A percentile compares a stretch with the other conserved stretches of the same genome.
Evolutionary conservation across 2,797 vertebrate genomes (phyloP).

Genomic region (Hemitrygon akajei): DNA sequence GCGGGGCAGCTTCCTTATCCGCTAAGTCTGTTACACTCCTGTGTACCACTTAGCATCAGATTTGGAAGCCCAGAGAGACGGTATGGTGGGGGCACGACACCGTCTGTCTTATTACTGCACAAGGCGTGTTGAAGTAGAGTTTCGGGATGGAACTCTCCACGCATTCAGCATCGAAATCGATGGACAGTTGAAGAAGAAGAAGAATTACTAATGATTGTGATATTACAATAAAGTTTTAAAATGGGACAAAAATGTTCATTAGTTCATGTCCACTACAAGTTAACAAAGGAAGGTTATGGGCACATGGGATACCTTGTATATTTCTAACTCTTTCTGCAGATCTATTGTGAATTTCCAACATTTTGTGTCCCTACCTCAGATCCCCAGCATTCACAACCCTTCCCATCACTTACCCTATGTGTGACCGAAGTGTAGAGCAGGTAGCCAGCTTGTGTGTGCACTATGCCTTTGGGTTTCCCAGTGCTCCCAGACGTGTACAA

Average conservation of each 20-base stretch:
- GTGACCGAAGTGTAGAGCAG: slow-evolving; percentile 53
- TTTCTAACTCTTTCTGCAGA: neutral
- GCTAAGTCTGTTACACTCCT: too few species aligned
- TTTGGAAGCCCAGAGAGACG: too few species aligned
- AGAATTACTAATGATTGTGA: neutral
- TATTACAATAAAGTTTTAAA: neutral
- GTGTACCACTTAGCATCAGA: too few species aligned
- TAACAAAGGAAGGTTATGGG: neutral
- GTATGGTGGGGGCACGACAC: too few species aligned
- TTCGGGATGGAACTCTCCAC: too few species aligned
- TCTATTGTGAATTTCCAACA: neutral
- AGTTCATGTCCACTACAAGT: neutral
- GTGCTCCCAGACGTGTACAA: slow-evolving; percentile 57
- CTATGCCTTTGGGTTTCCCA: slow-evolving; percentile 55
- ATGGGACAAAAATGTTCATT: neutral
- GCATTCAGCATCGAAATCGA: too few species aligned
- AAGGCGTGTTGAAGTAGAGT: too few species aligned
- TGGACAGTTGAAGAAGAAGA: too few species aligned
- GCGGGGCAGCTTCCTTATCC: too few species aligned
- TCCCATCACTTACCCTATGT: slow-evolving; percentile 41
- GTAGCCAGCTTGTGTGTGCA: slow-evolving; percentile 57
- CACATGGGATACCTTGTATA: neutral
- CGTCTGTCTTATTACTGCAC: too few species aligned
- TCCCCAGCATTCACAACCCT: neutral
- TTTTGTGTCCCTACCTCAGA: neutral